These are phyloP conservation scores for Micromys minutus DNA, from an alignment of 2,113 vertebrate genomes.

Conservation along the genomic window DNA sequence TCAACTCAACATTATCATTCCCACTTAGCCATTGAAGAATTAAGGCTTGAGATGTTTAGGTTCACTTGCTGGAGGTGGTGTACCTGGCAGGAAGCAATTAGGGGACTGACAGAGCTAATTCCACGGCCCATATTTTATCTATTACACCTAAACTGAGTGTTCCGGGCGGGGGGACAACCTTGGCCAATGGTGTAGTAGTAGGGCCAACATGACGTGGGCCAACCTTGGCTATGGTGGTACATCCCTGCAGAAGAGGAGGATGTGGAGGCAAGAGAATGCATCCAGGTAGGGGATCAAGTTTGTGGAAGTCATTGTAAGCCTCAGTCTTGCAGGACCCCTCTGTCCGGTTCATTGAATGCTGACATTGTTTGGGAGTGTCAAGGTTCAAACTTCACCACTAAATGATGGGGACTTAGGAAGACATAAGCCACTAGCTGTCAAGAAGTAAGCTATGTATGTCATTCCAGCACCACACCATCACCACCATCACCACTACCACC, in stretches of 20 bases:
- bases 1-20: neutral
- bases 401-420: conserved; percentile 22
- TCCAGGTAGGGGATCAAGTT: neutral
- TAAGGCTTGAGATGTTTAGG: neutral
- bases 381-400: neutral
- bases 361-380: neutral
- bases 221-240: neutral
- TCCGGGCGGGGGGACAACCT: neutral
- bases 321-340: neutral
- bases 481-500: neutral
- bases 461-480: neutral
- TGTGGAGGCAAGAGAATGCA: neutral
- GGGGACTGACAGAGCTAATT: neutral
- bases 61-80: neutral
- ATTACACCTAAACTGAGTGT: neutral
- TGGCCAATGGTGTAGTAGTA: neutral
- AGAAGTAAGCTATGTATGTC: neutral
- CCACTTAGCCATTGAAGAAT: conserved; percentile 23
- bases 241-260: neutral
- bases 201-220: neutral
- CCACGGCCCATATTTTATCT: neutral
- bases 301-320: neutral
- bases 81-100: neutral
- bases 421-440: conserved; percentile 7
- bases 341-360: neutral